A percentile compares a stretch with the other conserved stretches of the same genome.
Conservation (phyloP, 2,113 vertebrate genomes). For the Brachirus orientalis region DNA sequence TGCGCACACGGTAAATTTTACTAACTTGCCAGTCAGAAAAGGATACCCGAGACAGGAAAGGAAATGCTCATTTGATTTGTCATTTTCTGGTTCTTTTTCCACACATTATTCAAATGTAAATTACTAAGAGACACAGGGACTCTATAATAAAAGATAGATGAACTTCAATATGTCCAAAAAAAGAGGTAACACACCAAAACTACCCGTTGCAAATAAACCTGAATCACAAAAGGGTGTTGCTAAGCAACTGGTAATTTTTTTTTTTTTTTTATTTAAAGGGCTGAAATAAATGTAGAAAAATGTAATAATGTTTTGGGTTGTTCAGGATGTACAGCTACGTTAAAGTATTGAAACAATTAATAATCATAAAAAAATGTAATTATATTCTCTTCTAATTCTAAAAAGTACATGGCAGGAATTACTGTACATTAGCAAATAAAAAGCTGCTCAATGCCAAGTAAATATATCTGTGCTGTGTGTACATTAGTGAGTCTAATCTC, state of each 20-base stretch:
- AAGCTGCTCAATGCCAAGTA: background rate
- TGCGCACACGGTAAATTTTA: no score
- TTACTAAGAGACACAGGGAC: no score
- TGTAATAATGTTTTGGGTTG: background rate
- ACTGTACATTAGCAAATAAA: background rate
- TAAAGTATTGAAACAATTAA: background rate
- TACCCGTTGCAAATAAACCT: constrained; percentile 37
- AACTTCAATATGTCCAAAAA: background rate
- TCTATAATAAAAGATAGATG: no score
- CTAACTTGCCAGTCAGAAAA: no score
- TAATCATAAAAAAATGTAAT: background rate
- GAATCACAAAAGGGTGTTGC: constrained; percentile 45
- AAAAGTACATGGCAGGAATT: background rate
- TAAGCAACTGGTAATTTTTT: constrained; percentile 55
- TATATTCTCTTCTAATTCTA: no score
- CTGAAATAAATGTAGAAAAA: constrained; percentile 31
- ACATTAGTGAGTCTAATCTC: background rate
- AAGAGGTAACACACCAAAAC: constrained; percentile 26
- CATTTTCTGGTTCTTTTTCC: no score
- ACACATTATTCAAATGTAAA: no score
- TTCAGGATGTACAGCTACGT: background rate
- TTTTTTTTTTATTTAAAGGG: constrained; percentile 18
- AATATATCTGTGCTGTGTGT: background rate
- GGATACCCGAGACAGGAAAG: no score
- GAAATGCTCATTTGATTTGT: no score